A percentile compares a stretch with the other conserved stretches of the same genome.
Evolutionary conservation across 2,113 vertebrate genomes (phyloP).

Genomic region (Herpetotheres cachinnans): DNA sequence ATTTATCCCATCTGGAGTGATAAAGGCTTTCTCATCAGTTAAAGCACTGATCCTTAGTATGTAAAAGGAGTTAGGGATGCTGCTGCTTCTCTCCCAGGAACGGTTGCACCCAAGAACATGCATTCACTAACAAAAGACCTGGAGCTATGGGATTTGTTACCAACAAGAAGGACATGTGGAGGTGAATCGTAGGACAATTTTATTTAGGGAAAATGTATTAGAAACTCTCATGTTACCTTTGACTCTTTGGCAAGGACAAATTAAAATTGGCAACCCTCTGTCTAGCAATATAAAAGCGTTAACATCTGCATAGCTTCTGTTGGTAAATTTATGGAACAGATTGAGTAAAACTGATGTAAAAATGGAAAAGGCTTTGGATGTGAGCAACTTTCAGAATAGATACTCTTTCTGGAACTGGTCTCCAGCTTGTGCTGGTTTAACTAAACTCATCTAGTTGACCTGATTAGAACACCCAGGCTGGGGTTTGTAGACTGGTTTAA

Average conservation of each 20-base stretch:
- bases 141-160: neutral
- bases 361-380: neutral
- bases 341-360: neutral
- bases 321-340: slow-evolving; percentile 2
- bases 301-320: slow-evolving; percentile 41
- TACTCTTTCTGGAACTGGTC: neutral
- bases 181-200: neutral
- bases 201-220: neutral
- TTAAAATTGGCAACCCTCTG: slow-evolving; percentile 5
- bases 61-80: neutral
- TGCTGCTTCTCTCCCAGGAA: neutral
- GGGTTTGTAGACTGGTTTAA: neutral
- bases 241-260: neutral
- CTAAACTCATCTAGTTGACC: neutral
- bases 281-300: neutral
- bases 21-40: neutral
- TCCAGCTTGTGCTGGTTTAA: neutral
- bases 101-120: neutral
- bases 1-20: slow-evolving; percentile 9
- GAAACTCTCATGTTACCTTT: neutral
- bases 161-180: neutral
- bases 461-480: neutral
- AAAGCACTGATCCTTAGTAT: neutral
- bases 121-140: neutral
- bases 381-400: neutral